Evolutionary conservation across 2,797 vertebrate genomes (phyloP).

Genomic region (Melanotaenia nigrans): DNA sequence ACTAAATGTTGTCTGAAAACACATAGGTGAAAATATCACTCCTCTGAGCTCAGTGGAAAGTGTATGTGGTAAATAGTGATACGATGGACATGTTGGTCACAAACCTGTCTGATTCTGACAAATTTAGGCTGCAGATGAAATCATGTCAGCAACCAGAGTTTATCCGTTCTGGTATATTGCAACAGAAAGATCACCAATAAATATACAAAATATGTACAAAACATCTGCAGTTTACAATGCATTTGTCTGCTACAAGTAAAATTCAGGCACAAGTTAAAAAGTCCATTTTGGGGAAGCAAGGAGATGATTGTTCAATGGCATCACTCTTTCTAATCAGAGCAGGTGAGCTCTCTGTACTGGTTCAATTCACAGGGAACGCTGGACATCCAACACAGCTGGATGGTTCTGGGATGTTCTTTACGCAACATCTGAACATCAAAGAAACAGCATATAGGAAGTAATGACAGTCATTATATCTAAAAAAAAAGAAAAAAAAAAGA

Average conservation of each 20-base stretch:
- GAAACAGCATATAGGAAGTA: not conserved
- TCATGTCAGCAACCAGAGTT: constrained; percentile 22
- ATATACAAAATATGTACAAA: constrained; percentile 81
- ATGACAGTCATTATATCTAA: not conserved
- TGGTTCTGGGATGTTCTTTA: constrained; percentile 78
- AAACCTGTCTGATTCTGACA: constrained; percentile 39
- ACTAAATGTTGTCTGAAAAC: constrained; percentile 54
- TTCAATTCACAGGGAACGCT: constrained; percentile 51
- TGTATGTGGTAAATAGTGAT: constrained; percentile 45
- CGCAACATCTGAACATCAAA: constrained; percentile 53
- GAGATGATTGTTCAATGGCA: constrained; percentile 92
- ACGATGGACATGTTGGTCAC: constrained; percentile 49
- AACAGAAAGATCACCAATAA: constrained; percentile 67
- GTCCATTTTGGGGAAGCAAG: constrained; percentile 82
- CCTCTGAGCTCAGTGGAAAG: constrained; percentile 58
- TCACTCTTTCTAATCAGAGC: constrained; percentile 78
- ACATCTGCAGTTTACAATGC: constrained; percentile 90
- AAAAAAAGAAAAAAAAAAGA: not conserved
- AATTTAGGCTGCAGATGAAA: constrained; percentile 51
- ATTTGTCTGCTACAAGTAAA: constrained; percentile 89
- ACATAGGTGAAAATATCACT: constrained; percentile 51
- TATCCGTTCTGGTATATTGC: constrained; percentile 48
- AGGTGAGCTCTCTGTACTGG: constrained; percentile 69
- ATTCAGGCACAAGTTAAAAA: constrained; percentile 95
- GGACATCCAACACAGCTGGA: constrained; percentile 81